These are phyloP conservation scores for Ochlodes sylvanus DNA, from an alignment of 2,888 invertebrate species.

Conservation along the genomic window DNA sequence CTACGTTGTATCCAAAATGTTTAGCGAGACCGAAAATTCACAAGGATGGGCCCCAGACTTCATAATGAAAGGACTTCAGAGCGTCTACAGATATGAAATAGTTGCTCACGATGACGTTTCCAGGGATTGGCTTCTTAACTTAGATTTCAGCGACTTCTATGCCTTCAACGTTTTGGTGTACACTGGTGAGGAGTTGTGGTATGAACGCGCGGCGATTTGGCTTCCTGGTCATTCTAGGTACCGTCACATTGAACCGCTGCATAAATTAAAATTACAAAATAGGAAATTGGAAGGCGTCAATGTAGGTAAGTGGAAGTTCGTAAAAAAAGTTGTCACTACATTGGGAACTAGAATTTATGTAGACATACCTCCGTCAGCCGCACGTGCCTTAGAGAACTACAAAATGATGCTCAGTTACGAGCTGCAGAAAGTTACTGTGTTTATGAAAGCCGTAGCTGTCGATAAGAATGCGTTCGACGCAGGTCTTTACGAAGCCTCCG, in stretches of 20 bases:
- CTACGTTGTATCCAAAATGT: constrained; percentile 63
- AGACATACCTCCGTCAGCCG: constrained; percentile 74
- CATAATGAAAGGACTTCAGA: constrained; percentile 67
- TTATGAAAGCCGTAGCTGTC: constrained; percentile 69
- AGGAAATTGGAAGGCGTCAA: constrained; percentile 58
- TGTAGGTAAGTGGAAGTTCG: constrained; percentile 73
- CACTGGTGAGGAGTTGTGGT: constrained; percentile 74
- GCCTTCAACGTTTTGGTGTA: constrained; percentile 68
- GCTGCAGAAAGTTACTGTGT: constrained; percentile 73
- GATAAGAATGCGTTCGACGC: constrained; percentile 72
- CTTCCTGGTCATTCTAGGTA: constrained; percentile 71
- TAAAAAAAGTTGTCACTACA: constrained; percentile 65
- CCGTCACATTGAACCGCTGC: constrained; percentile 63
- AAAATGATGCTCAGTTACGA: constrained; percentile 75
- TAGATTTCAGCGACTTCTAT: constrained; percentile 64
- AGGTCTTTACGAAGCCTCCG: constrained; percentile 59
- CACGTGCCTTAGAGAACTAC: constrained; percentile 64
- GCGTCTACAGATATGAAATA: constrained; percentile 63
- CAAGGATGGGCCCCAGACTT: constrained; percentile 68
- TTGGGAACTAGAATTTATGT: constrained; percentile 75
- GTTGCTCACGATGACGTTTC: constrained; percentile 61
- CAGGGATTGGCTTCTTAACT: constrained; percentile 64
- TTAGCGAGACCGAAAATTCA: constrained; percentile 54
- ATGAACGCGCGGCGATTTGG: constrained; percentile 76
- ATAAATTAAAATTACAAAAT: constrained; percentile 72